Conservation (phyloP, 2,113 vertebrate genomes). For the Pholis gunnellus region DNA sequence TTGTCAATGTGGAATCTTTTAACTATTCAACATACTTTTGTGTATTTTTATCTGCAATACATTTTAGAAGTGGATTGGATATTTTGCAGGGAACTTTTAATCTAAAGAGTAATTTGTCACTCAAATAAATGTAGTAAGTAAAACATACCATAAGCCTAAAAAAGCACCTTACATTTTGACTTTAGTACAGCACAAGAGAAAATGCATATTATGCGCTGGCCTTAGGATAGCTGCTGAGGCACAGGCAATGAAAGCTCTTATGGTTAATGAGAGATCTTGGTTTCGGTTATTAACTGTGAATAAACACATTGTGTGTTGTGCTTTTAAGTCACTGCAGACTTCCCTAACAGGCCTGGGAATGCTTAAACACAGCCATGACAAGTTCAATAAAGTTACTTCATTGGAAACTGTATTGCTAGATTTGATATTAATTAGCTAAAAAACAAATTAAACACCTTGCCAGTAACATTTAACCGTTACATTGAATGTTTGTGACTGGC, state of each 20-base stretch:
- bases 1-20: background rate
- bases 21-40: background rate
- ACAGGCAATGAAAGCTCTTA: background rate
- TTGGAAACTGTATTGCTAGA: background rate
- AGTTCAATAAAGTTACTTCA: background rate
- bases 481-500: background rate
- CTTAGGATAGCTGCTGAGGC: background rate
- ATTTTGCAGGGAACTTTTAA: background rate
- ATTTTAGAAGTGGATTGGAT: background rate
- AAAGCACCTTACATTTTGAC: background rate
- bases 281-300: background rate
- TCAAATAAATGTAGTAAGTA: background rate
- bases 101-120: background rate
- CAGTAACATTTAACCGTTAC: background rate
- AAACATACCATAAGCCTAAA: background rate
- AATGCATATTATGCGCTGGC: too few relatives aligned
- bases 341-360: too few relatives aligned
- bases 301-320: background rate
- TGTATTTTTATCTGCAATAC: background rate
- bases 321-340: background rate
- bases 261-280: background rate
- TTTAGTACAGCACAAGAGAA: background rate
- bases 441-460: background rate
- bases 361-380: background rate
- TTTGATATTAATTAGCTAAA: background rate